Conservation (phyloP, 2,888 invertebrate genomes). For the Cephus rjabovi region DNA sequence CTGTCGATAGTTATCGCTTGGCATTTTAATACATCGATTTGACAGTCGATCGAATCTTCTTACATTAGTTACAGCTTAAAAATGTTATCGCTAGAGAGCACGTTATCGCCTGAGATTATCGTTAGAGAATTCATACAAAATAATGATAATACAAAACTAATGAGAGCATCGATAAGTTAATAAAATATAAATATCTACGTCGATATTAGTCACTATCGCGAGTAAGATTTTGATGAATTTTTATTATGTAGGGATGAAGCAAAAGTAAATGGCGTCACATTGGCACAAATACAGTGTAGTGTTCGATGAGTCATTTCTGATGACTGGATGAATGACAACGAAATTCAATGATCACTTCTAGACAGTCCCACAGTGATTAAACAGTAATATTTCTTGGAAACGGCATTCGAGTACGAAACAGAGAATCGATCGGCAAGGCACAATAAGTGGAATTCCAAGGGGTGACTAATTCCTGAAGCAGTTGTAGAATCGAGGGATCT, state of each 20-base stretch:
- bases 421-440: neutral
- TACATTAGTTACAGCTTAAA: neutral
- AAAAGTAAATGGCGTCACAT: neutral
- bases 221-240: neutral
- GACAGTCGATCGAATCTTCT: neutral
- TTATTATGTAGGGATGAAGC: neutral
- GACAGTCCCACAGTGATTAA: neutral
- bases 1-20: neutral
- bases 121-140: neutral
- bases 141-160: neutral
- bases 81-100: neutral
- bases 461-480: neutral
- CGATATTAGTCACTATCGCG: neutral
- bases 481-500: neutral
- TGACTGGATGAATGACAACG: neutral
- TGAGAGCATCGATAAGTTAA: neutral
- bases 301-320: neutral
- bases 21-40: neutral
- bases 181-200: neutral
- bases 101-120: too few relatives aligned
- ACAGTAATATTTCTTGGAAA: neutral
- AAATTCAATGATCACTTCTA: neutral
- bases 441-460: neutral
- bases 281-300: neutral
- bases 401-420: neutral